Base-by-base conservation (phyloP, 2,888 invertebrate species). In the Tryphoninae sp. region DNA sequence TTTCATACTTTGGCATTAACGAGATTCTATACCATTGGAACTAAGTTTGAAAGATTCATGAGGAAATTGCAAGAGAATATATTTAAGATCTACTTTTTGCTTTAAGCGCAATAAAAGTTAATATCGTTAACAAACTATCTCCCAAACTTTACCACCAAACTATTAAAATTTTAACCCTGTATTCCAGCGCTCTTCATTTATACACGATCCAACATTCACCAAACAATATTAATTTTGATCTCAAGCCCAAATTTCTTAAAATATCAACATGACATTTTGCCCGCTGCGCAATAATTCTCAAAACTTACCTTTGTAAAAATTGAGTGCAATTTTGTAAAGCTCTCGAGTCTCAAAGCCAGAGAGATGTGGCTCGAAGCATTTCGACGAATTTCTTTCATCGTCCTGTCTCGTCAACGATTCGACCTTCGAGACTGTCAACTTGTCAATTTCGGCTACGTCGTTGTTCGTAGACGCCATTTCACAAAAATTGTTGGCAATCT, bases 281-380 rank as follows among this genome's bases (percentile, higher is more conserved):
- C 19, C 33, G 0, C 33, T 7, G 33, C 33, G 33, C 33, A 33
- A 33, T 33, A 7, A 51, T 7, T n/a, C n/a, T 51, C 51, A 7
- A n/a, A 53, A 26, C 40, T 51, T 16, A 98, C 98, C 98, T 96
- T 98, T 98, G 91, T 98, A 98, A 93, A 98, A 99, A 89, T 95
- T 94, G 81, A 98, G 93, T 42, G 97, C 97, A 88, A 98, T 94
- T 93, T 96, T 96, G 93, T 98, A 99, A 69, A 98, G 95, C 89
- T 98, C 97, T 89, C 95, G 88, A 1, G 88, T 89, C 53, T 91
- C 90, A 61, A 92, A 92, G 40, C 90, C 91, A 59, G 90, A 93
- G 13, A 94, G 86, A 73, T 89, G 89, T 0, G 90, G 88, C 68
- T 90, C 89, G 72, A 87, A 84, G 11, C 84, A 85, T 42, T 81